Conservation (phyloP, 1,140 invertebrate species). For the Orius insidiosus region DNA sequence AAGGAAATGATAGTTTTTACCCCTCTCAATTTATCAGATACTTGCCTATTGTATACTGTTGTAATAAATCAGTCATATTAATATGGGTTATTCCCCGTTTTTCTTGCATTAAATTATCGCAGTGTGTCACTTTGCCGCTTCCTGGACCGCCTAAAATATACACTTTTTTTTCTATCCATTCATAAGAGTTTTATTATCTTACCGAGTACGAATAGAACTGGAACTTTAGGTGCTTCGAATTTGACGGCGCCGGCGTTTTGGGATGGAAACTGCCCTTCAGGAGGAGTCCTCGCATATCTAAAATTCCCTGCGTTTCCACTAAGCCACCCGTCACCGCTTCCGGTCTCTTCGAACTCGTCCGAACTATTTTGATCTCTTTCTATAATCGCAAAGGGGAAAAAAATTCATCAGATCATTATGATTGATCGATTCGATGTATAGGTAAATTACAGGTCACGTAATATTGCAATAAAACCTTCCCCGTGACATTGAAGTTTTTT, state of each 20-base stretch:
- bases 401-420: neutral
- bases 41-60: conserved; percentile 68
- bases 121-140: conserved; percentile 83
- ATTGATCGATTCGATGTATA: neutral
- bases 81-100: conserved; percentile 67
- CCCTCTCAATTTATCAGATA: no score
- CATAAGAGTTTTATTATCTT: no score
- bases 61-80: conserved; percentile 76
- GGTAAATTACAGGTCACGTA: neutral
- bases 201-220: conserved; percentile 76
- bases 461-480: neutral
- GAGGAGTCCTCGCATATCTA: conserved; percentile 36
- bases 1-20: no score
- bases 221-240: conserved; percentile 63
- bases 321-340: conserved; percentile 24
- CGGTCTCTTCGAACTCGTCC: conserved; percentile 42
- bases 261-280: conserved; percentile 45
- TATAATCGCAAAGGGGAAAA: no score
- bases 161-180: no score
- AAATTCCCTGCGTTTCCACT: conserved; percentile 28
- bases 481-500: neutral
- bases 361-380: conserved; percentile 54
- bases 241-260: conserved; percentile 59
- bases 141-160: conserved; percentile 61
- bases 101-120: conserved; percentile 72